Evolutionary conservation across 2,797 vertebrate genomes (phyloP).

Genomic region (Selene dorsalis): DNA sequence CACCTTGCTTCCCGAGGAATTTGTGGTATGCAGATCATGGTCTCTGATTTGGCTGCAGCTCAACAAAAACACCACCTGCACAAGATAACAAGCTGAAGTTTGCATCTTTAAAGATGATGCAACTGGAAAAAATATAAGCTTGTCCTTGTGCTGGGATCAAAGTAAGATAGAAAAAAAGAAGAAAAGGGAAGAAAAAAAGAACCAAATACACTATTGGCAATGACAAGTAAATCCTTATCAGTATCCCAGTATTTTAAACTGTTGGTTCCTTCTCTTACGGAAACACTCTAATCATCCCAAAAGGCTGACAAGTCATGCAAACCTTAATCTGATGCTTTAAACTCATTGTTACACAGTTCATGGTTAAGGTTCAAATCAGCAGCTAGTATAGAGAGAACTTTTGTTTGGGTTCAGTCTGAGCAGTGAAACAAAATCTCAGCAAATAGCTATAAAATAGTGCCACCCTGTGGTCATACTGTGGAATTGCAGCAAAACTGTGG

Average conservation of each 20-base stretch:
- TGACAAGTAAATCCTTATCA: not conserved
- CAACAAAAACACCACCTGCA: not conserved
- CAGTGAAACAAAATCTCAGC: not conserved
- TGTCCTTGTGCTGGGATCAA: not conserved
- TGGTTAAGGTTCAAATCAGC: not conserved
- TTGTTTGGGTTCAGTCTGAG: not conserved
- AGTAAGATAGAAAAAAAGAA: not conserved
- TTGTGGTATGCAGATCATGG: slow-evolving; percentile 44
- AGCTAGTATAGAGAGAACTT: not conserved
- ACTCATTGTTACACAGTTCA: not conserved
- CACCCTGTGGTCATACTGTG: slow-evolving; percentile 15
- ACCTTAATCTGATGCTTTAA: not conserved
- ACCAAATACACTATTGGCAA: not conserved
- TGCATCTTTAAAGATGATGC: not conserved
- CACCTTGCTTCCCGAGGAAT: slow-evolving; percentile 24
- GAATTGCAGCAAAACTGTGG: not conserved
- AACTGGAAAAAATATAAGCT: not conserved
- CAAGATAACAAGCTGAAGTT: not conserved
- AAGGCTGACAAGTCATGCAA: not conserved
- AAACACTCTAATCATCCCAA: too few species aligned
- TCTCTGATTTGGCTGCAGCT: slow-evolving; percentile 3
- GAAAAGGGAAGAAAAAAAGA: not conserved
- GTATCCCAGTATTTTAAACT: not conserved
- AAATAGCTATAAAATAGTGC: slow-evolving; percentile 4
- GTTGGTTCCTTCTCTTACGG: not conserved